Conservation (phyloP, 2,113 vertebrate genomes). For the Bucco capensis region DNA sequence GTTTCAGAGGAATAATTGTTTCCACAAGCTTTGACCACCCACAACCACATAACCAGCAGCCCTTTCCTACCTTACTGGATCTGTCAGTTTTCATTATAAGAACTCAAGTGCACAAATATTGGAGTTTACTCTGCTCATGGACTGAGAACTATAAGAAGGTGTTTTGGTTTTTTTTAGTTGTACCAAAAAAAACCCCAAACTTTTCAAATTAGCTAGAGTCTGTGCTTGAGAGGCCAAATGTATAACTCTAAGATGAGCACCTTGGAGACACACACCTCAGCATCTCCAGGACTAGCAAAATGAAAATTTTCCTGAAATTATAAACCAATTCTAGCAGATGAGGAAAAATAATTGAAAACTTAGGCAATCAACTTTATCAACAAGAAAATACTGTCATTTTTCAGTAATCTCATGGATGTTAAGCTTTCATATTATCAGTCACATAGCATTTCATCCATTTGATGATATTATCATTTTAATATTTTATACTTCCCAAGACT, state of each 20-base stretch:
- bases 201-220: not conserved
- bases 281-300: not conserved
- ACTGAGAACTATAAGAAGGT: not conserved
- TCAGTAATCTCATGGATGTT: not conserved
- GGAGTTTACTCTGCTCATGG: not conserved
- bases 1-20: not conserved
- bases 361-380: not conserved
- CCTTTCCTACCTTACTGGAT: not conserved
- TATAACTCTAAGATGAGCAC: not conserved
- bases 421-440: not conserved
- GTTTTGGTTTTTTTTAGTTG: not conserved
- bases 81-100: not conserved
- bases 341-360: not conserved
- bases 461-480: not conserved
- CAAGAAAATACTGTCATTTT: not conserved
- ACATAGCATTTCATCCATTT: not conserved
- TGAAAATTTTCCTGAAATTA: not conserved
- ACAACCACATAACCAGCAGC: not conserved
- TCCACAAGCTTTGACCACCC: not conserved
- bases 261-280: not conserved
- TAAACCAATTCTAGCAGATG: not conserved
- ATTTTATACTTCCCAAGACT: not conserved
- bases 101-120: not conserved
- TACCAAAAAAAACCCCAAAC: not conserved
- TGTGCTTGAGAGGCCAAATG: not conserved